These are phyloP conservation scores for Lottia gigantea DNA, from an alignment of 2,888 invertebrate species.

Conservation along the genomic window DNA sequence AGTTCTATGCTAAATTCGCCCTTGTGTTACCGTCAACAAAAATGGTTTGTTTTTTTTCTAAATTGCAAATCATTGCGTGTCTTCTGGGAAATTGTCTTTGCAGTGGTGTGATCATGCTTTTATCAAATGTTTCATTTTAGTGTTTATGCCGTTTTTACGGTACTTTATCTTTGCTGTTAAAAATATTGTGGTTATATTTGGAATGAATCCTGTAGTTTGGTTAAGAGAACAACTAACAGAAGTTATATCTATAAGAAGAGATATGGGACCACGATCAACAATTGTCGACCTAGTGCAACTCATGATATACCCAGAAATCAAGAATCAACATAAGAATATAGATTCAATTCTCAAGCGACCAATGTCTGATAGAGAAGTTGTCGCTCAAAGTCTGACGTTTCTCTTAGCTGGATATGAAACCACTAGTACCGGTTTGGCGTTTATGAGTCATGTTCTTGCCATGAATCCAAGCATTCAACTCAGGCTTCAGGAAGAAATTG, in stretches of 20 bases:
- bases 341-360: slow-evolving; percentile 14
- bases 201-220: slow-evolving; percentile 58
- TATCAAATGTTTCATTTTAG: slow-evolving; percentile 35
- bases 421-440: slow-evolving; percentile 70
- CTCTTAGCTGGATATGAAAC: slow-evolving; percentile 73
- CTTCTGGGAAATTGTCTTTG: background rate
- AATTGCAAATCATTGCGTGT: background rate
- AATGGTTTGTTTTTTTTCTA: background rate
- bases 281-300: slow-evolving; percentile 67
- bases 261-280: slow-evolving; percentile 42
- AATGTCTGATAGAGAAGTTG: slow-evolving; percentile 58
- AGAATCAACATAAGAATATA: background rate
- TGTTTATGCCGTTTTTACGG: slow-evolving; percentile 51
- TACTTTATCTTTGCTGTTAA: slow-evolving; percentile 54
- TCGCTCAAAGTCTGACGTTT: slow-evolving; percentile 68
- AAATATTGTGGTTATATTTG: slow-evolving; percentile 55
- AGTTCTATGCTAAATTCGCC: too few species aligned
- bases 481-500: slow-evolving; percentile 68
- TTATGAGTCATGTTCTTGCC: slow-evolving; percentile 69
- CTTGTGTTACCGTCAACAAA: background rate
- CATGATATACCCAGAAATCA: slow-evolving; percentile 66
- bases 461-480: slow-evolving; percentile 69
- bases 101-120: background rate
- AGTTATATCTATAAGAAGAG: slow-evolving; percentile 47
- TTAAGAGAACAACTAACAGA: slow-evolving; percentile 47